Percentiles rank a stretch among this genome's conserved stretches.
phyloP scores from a whole-genome alignment of 2,113 vertebrate genomes.

The Paratilapia polleni region DNA sequence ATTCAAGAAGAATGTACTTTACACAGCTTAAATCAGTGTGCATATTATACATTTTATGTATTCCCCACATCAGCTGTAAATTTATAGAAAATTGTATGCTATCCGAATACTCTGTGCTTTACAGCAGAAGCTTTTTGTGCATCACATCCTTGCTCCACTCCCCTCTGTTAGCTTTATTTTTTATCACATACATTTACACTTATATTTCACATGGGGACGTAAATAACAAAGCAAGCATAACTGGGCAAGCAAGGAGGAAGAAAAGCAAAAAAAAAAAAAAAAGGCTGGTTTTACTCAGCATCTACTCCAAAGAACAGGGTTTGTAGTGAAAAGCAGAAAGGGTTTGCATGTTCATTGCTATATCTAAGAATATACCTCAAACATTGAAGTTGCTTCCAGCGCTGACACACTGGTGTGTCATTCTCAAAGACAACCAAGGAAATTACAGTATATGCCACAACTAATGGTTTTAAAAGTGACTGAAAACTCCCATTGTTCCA shows the following conservation, averaged over 20 bases:
- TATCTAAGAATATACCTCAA: background rate
- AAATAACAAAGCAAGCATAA: conserved; percentile 14
- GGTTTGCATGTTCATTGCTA: background rate
- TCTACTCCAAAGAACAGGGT: background rate
- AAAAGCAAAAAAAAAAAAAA: background rate
- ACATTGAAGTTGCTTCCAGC: background rate
- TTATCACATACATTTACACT: background rate
- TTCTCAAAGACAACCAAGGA: background rate
- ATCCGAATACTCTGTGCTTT: background rate
- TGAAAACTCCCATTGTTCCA: conserved; percentile 24
- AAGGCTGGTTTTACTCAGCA: background rate
- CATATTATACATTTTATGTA: background rate
- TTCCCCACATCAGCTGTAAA: background rate
- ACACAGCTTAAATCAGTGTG: background rate
- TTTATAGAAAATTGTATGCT: background rate
- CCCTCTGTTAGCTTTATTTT: background rate
- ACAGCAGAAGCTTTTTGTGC: background rate
- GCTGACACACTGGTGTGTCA: conserved; percentile 8
- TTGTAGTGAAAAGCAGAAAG: background rate
- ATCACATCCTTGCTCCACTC: background rate
- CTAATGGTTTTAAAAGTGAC: conserved; percentile 34
- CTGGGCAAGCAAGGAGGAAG: background rate
- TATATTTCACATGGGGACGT: conserved; percentile 7
- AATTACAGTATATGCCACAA: background rate
- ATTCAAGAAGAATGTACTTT: background rate